Evolutionary conservation across 2,113 vertebrate species (phyloP).

Genomic region (Phrynosoma platyrhinos): DNA sequence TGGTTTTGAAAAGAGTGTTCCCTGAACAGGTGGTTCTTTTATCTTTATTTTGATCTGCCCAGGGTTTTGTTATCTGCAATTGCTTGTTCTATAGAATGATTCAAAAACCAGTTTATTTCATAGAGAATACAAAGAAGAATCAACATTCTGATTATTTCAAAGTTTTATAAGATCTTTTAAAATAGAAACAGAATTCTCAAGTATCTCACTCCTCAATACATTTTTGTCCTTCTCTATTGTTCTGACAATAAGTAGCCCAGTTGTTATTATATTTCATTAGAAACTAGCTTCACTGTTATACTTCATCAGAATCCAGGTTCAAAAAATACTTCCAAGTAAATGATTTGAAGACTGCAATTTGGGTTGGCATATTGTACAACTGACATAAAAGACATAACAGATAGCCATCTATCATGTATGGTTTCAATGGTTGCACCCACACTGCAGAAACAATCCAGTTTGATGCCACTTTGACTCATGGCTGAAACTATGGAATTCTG

Average conservation of each 20-base stretch:
- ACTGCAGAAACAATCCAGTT: too few species aligned
- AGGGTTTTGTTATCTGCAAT: background rate
- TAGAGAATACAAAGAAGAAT: background rate
- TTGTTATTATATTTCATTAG: background rate
- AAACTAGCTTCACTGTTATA: background rate
- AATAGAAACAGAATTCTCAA: background rate
- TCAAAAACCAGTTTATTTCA: constrained; percentile 8
- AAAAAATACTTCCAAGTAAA: background rate
- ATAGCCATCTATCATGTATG: background rate
- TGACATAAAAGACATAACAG: background rate
- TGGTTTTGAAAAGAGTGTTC: background rate
- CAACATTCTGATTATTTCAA: constrained; percentile 8
- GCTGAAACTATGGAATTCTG: too few species aligned
- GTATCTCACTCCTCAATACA: background rate
- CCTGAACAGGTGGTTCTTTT: constrained; percentile 18
- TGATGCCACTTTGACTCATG: too few species aligned
- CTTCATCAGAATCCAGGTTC: too few species aligned
- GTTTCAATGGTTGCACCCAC: background rate
- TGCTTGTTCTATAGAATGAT: constrained; percentile 30
- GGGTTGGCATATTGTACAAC: background rate
- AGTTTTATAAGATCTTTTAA: constrained; percentile 24
- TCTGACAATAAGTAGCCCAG: background rate
- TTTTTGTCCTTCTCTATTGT: constrained; percentile 13
- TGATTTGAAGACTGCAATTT: background rate
- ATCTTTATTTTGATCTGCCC: background rate